Base-by-base conservation (phyloP, 2,888 invertebrate species). In the Scaptomyza cyrtandrae region DNA sequence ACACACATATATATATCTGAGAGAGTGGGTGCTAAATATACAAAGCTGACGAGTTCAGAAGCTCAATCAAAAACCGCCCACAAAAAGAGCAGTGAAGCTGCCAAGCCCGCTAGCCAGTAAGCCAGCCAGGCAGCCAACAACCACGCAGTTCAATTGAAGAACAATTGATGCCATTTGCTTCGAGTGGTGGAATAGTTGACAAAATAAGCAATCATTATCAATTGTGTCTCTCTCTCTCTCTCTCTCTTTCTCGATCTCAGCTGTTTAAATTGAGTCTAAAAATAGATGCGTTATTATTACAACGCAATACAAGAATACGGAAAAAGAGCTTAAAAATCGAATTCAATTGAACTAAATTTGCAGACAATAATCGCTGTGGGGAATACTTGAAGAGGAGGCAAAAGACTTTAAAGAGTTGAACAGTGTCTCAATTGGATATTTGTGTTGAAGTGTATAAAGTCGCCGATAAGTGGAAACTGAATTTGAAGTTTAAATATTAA, bases 281-380 rank as follows among this genome's bases (percentile, higher is more conserved):
- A 86, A 85, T 85, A 85, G 86, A 53, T 11, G 24, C 55, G 59
- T 29, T 29, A 29, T 29, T 29, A 29, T 29, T 29, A 63, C 72
- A 87, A 75, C 24, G 74, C 54, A 56, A 1, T 14, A 10, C 19
- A 24, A 24, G 24, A 24, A 24, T 5, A 24, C 3, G 24, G 24
- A 24, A 24, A 24, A 65, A 29, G 50, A 27, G 62, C 50, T 54
- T 49, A 54, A 46, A 46, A 59, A 59, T 49, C 79, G 41, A 72
- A 84, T 78, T 81, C 86, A 85, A 85, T 89, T 85, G 85, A 85
- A 86, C 86, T 88, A 70, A 89, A 89, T 88, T 80, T 73, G 68
- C 61, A 59, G 61, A 75, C 75, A 39, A 61, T 45, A 44, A 54
- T 19, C 33, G 50, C 29, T 35, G 10, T 14, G 35, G 19, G n/a